Evolutionary conservation across 2,797 vertebrate species (phyloP), one percentile per base, ranked within the genome.

Genomic region (Salarias fasciatus): DNA sequence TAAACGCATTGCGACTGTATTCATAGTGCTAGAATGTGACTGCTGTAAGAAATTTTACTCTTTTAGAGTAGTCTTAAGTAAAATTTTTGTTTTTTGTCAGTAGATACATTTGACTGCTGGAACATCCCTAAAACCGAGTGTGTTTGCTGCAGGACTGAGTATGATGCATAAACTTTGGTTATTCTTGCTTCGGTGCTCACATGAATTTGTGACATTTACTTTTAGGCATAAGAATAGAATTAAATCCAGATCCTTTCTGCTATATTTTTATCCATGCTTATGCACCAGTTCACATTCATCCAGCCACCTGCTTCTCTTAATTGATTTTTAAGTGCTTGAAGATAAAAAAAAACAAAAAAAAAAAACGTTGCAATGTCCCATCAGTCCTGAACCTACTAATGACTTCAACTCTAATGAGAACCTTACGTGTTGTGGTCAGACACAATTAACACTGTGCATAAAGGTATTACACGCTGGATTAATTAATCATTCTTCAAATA

Each of bases 401-500:
- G 68, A 72, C 54, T 72, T 50, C 0, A 41, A 42, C 60, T 63
- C 36, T 73, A 67, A 69, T 48, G 60, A 65, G 48, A 71, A 30
- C 38, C 58, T 50, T 50, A 44, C 5, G 8, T 53, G 48, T 59
- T 58, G 38, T 48, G 75, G 49, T 74, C 68, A 75, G 60, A 64
- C 63, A 31, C 36, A 53, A 59, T 75, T 71, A 63, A 56, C 61
- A 48, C 69, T 28, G 24, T 44, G 55, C 30, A 37, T 6, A 9
- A 53, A 58, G 53, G 50, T 44, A 80, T 86, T 71, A 67, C 69
- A 45, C 37, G n/a, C 49, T 72, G 56, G 47, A 77, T 84, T 74
- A 77, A 89, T 89, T 65, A 81, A 85, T 90, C 72, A 69, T 62
- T 58, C 71, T 60, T 78, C 63, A 80, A 81, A 77, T 50, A 49